A percentile compares a stretch with the other conserved stretches of the same genome.
Evolutionary conservation across 1,140 invertebrate genomes (phyloP).

Genomic region (Drosophila ananassae): DNA sequence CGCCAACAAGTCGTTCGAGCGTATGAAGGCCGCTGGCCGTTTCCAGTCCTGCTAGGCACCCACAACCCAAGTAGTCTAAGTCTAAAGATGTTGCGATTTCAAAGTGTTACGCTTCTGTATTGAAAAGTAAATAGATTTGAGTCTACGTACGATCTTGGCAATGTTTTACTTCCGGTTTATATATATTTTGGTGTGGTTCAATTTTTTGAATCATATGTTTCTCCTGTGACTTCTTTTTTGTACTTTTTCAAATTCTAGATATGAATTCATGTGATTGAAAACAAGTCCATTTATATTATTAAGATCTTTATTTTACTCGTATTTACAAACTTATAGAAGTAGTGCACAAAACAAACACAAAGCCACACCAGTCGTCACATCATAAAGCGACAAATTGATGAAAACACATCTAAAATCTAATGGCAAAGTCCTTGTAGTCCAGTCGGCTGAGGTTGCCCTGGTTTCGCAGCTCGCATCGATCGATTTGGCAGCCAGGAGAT

Average conservation of each 20-base stretch:
- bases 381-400: not conserved
- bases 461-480: constrained; percentile 92
- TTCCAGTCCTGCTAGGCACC: constrained; percentile 83
- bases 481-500: constrained; percentile 93
- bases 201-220: not conserved
- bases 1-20: constrained; percentile 85
- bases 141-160: constrained; percentile 26
- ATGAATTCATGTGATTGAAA: not conserved
- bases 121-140: constrained; percentile 76
- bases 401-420: constrained; percentile 89
- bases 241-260: too few relatives aligned
- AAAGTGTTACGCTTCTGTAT: constrained; percentile 57
- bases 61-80: constrained; percentile 58
- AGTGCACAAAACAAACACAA: constrained; percentile 72
- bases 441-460: constrained; percentile 91
- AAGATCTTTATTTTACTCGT: constrained; percentile 55
- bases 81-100: constrained; percentile 59
- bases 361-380: constrained; percentile 15
- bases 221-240: too few relatives aligned
- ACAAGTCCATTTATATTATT: not conserved
- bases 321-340: constrained; percentile 74
- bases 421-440: constrained; percentile 92
- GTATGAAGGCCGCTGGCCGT: constrained; percentile 85
- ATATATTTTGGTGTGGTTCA: too few relatives aligned
- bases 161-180: constrained; percentile 34